Percentiles rank a stretch among this genome's conserved stretches.
Conservation (phyloP, 2,113 vertebrate species). For the Limanda limanda region DNA sequence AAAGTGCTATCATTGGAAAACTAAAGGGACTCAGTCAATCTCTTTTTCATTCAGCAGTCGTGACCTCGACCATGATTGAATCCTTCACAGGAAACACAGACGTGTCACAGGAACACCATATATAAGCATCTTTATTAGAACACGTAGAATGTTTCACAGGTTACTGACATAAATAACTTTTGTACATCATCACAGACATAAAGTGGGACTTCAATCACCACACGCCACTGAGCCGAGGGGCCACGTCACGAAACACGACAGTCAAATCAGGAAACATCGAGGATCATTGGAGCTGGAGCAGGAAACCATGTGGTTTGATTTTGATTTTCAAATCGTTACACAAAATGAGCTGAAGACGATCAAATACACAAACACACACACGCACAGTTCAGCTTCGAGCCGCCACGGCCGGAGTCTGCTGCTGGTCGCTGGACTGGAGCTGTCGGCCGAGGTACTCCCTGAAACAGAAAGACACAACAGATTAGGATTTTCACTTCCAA, state of each 20-base stretch:
- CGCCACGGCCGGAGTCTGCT: slow-evolving; percentile 79
- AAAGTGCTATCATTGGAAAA: too few species aligned
- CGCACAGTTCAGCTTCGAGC: slow-evolving; percentile 78
- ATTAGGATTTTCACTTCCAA: neutral
- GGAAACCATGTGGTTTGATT: neutral
- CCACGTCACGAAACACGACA: slow-evolving; percentile 54
- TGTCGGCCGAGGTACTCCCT: slow-evolving; percentile 86
- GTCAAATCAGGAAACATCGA: slow-evolving; percentile 35
- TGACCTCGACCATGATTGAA: neutral
- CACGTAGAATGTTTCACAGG: slow-evolving; percentile 59
- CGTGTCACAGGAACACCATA: slow-evolving; percentile 8
- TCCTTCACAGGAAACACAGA: neutral
- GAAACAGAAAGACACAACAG: slow-evolving; percentile 4
- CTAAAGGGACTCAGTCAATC: neutral
- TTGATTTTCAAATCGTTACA: slow-evolving; percentile 44
- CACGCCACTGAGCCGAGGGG: slow-evolving; percentile 35
- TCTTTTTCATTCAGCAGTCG: neutral
- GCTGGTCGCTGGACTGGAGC: slow-evolving; percentile 83
- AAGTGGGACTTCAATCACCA: slow-evolving; percentile 53
- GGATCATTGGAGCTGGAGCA: slow-evolving; percentile 4
- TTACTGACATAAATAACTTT: slow-evolving; percentile 80
- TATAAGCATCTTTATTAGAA: slow-evolving; percentile 74
- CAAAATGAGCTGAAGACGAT: slow-evolving; percentile 27
- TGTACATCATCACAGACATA: slow-evolving; percentile 67
- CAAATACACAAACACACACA: slow-evolving; percentile 45